These are phyloP conservation scores for Merodon equestris DNA, from an alignment of 2,888 invertebrate genomes.

Conservation along the genomic window DNA sequence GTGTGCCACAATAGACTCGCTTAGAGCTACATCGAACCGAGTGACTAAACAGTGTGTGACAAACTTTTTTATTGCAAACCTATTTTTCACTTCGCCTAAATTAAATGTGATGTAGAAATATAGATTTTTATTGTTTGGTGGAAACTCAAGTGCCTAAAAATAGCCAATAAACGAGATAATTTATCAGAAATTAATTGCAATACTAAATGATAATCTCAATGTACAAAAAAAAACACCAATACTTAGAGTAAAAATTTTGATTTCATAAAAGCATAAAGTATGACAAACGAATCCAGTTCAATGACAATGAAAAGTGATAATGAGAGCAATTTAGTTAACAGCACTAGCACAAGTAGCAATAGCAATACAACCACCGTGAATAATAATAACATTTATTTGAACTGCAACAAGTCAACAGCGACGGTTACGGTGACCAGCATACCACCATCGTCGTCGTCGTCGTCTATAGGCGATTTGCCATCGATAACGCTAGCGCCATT, in stretches of 20 bases:
- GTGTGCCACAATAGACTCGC: conserved; percentile 45
- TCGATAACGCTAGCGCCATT: conserved; percentile 65
- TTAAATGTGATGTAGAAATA: conserved; percentile 45
- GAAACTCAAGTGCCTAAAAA: conserved; percentile 65
- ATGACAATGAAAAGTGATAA: conserved; percentile 69
- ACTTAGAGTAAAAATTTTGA: background rate
- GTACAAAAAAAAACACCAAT: conserved; percentile 48
- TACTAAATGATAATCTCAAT: conserved; percentile 33
- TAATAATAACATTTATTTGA: conserved; percentile 53
- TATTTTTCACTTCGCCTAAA: conserved; percentile 13
- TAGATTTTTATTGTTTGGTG: no score
- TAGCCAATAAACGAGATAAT: conserved; percentile 53
- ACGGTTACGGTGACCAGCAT: conserved; percentile 54
- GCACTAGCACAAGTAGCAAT: conserved; percentile 49
- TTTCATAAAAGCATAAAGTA: conserved; percentile 25
- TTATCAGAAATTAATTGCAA: conserved; percentile 25
- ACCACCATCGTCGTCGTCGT: conserved; percentile 48
- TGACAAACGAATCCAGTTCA: conserved; percentile 68
- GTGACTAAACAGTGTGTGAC: conserved; percentile 34
- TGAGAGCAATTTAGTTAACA: conserved; percentile 67
- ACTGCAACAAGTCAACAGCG: conserved; percentile 37
- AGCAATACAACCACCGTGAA: conserved; percentile 40
- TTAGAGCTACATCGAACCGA: conserved; percentile 1
- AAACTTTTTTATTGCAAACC: conserved; percentile 14
- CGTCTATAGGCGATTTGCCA: conserved; percentile 53